phyloP scores from a whole-genome alignment of 2,113 vertebrate genomes.

The Nematolebias whitei region DNA sequence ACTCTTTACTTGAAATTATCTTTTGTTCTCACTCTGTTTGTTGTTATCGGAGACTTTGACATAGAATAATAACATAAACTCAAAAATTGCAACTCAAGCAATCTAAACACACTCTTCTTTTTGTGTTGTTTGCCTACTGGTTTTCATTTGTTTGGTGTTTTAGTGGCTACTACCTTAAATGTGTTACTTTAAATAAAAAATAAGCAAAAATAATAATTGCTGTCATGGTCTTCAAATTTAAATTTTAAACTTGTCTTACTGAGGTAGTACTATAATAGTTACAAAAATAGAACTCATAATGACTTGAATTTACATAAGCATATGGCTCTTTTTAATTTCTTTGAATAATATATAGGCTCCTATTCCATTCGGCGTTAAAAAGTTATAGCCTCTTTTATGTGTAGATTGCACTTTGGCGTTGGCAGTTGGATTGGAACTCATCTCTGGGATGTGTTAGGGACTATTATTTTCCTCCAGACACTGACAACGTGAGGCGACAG shows the following conservation, averaged over 20 bases:
- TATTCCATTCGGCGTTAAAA: background rate
- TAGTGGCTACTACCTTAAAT: no score
- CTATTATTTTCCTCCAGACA: background rate
- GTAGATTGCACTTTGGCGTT: background rate
- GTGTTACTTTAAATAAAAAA: no score
- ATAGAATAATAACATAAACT: no score
- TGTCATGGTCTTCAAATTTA: background rate
- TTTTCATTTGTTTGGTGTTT: no score
- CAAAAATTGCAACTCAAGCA: no score
- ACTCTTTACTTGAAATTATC: no score
- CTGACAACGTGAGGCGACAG: background rate
- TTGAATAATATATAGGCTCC: background rate
- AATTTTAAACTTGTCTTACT: background rate
- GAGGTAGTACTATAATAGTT: background rate
- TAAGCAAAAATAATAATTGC: no score
- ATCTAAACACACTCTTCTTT: background rate
- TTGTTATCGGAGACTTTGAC: no score
- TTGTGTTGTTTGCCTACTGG: no score
- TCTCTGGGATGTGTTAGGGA: background rate
- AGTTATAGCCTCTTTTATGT: background rate
- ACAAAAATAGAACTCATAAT: background rate
- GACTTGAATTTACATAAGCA: background rate
- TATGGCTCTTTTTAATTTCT: background rate
- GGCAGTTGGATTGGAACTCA: background rate
- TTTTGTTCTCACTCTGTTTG: no score